Base-by-base conservation (phyloP, 2,797 vertebrate genomes). In the Xerus rutilus region DNA sequence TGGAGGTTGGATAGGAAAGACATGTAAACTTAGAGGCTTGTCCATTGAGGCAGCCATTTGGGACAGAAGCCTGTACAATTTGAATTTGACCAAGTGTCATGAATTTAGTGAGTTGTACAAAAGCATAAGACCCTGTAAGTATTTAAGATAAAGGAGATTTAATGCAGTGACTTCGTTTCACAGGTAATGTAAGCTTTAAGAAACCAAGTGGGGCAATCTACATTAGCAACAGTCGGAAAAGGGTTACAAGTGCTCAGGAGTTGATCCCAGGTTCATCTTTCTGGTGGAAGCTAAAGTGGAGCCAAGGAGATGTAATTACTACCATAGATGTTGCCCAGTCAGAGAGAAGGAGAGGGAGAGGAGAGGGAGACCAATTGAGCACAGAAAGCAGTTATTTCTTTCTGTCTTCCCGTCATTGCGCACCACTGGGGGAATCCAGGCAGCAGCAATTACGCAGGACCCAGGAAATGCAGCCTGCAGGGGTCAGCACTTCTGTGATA, bases 341-440 rank as follows among this genome's bases (percentile, higher is more conserved):
- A 25, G 14, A 30, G 17, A 6, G 72, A 20, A 10, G 17, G 35
- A 9, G 13, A 28, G 5, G 54, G 18, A 39, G 23, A 86, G 39
- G 7, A 12, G 43, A 13, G 25, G 14, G 17, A 30, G 12, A 8
- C 20, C 2, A 30, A 1, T 1, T 59, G 6, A 28, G 28, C 8
- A 8, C 9, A 12, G 54, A 12, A 43, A 57, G 52, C 9, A 2
- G 39, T 74, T 81, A 2, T 52, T 74, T 79, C 32, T 54, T 64
- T 57, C 23, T 64, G 13, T 73, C 15, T 21, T 32, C 25, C 12
- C 1, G 2, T 64, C 21, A 52, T 4, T 32, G 2, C 15, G 20
- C 86, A n/a, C 12, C 23, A 4, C 5, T 45, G 43, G 10, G 12
- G 4, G 30, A 59, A 43, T 25, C 43, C 10, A 84, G 9, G 15